phyloP scores from a whole-genome alignment of 2,888 invertebrate species.

The Melanostoma scalare region DNA sequence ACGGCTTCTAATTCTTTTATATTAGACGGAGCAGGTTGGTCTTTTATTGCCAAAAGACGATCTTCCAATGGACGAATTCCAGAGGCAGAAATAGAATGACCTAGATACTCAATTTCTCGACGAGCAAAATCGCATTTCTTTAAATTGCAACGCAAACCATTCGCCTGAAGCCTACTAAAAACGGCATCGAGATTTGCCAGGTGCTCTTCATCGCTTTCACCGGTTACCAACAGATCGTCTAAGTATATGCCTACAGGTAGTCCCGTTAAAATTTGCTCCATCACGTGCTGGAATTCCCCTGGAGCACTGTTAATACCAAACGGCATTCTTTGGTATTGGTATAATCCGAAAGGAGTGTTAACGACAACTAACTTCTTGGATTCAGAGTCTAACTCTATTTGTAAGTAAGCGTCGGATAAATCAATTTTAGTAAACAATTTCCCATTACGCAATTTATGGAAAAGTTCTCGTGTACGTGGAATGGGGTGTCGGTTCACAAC shows the following conservation, averaged over 20 bases:
- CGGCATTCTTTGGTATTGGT: slow-evolving; percentile 52
- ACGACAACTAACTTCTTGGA: neutral
- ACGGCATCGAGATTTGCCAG: slow-evolving; percentile 25
- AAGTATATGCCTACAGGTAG: slow-evolving; percentile 48
- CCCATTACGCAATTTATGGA: slow-evolving; percentile 25
- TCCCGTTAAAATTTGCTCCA: slow-evolving; percentile 58
- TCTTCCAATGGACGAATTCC: slow-evolving; percentile 30
- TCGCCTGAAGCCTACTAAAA: slow-evolving; percentile 42
- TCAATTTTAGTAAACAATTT: slow-evolving; percentile 30
- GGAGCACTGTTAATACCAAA: slow-evolving; percentile 70
- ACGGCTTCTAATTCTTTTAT: slow-evolving; percentile 15
- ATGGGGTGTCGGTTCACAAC: slow-evolving; percentile 9
- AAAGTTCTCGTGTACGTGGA: slow-evolving; percentile 1
- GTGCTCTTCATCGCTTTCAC: slow-evolving; percentile 54
- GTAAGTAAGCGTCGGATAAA: slow-evolving; percentile 29
- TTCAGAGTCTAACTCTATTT: neutral
- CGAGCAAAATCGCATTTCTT: slow-evolving; percentile 60
- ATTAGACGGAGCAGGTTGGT: neutral
- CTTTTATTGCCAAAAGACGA: too few relatives aligned
- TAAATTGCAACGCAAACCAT: slow-evolving; percentile 46
- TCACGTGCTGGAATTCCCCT: slow-evolving; percentile 67
- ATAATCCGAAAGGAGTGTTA: slow-evolving; percentile 55
- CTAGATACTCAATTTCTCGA: slow-evolving; percentile 46
- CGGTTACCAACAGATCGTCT: slow-evolving; percentile 66
- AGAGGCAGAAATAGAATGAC: slow-evolving; percentile 49